Evolutionary conservation across 35 echinoderm and acorn worm genomes (phyloP).

Genomic region (Apostichopus californicus): DNA sequence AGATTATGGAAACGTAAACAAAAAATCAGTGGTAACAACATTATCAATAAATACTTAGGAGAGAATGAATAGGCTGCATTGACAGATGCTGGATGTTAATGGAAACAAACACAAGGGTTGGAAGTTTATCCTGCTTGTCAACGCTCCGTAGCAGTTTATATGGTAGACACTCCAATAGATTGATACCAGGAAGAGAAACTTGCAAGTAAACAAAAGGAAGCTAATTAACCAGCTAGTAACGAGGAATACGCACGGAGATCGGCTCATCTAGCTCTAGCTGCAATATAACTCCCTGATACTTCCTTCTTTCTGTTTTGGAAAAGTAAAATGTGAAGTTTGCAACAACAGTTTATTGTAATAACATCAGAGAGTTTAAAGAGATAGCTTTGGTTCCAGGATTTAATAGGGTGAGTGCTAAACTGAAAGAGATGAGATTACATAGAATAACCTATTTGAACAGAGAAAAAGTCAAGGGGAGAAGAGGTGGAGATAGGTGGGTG

Average conservation of each 20-base stretch:
- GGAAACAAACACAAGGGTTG: conserved; percentile 34
- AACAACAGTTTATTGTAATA: too few relatives aligned
- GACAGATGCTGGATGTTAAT: conserved; percentile 39
- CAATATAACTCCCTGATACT: not conserved
- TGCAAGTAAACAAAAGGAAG: conserved; percentile 39
- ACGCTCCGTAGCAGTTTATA: not conserved
- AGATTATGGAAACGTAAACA: conserved; percentile 44
- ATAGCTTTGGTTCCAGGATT: too few relatives aligned
- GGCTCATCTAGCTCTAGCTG: not conserved
- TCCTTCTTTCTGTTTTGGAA: conserved; percentile 33
- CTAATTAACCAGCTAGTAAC: conserved; percentile 22
- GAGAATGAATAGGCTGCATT: not conserved
- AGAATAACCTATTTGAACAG: too few relatives aligned
- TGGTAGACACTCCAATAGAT: conserved; percentile 32
- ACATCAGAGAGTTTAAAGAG: too few relatives aligned
- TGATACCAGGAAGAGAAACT: conserved; percentile 46
- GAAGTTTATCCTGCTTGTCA: conserved; percentile 40
- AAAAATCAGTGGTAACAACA: conserved; percentile 21
- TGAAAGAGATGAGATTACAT: too few relatives aligned
- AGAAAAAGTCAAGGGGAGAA: too few relatives aligned
- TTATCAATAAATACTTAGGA: conserved; percentile 45
- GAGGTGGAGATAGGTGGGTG: too few relatives aligned
- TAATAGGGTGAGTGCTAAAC: too few relatives aligned
- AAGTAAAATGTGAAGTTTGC: too few relatives aligned
- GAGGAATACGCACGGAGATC: not conserved